Percentiles rank a stretch among this genome's conserved stretches.
These are phyloP conservation scores for Macaca nemestrina DNA, from an alignment of 2,113 vertebrate genomes.

Conservation along the genomic window DNA sequence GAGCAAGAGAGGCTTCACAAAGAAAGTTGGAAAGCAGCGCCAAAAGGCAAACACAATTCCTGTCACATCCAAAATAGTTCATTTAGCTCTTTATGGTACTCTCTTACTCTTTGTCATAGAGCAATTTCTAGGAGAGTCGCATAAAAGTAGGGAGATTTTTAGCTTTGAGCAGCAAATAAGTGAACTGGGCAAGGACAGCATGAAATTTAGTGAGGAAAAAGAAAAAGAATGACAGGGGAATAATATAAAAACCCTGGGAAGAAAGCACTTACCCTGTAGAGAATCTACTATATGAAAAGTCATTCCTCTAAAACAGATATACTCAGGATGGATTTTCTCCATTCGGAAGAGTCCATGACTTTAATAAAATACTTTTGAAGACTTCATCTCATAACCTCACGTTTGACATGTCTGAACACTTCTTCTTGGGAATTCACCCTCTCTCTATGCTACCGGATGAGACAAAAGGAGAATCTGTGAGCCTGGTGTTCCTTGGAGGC, in stretches of 20 bases:
- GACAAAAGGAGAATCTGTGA: background rate
- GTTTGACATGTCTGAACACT: background rate
- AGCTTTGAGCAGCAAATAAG: constrained; percentile 40
- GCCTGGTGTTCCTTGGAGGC: background rate
- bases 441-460: background rate
- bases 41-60: background rate
- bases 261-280: background rate
- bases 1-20: constrained; percentile 1
- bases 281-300: constrained; percentile 6
- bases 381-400: background rate
- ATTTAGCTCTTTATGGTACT: constrained; percentile 44
- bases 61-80: constrained; percentile 32
- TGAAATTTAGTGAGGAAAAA: constrained; percentile 42
- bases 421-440: background rate
- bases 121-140: constrained; percentile 30
- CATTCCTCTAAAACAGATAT: background rate
- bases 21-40: background rate
- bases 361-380: background rate
- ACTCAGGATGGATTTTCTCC: background rate
- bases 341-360: background rate
- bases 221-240: background rate
- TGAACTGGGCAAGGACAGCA: constrained; percentile 11
- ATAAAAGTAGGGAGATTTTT: constrained; percentile 41
- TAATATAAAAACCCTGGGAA: background rate
- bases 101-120: constrained; percentile 35